phyloP scores from a whole-genome alignment of 2,113 vertebrate species.

The Oncorhynchus tshawytscha region DNA sequence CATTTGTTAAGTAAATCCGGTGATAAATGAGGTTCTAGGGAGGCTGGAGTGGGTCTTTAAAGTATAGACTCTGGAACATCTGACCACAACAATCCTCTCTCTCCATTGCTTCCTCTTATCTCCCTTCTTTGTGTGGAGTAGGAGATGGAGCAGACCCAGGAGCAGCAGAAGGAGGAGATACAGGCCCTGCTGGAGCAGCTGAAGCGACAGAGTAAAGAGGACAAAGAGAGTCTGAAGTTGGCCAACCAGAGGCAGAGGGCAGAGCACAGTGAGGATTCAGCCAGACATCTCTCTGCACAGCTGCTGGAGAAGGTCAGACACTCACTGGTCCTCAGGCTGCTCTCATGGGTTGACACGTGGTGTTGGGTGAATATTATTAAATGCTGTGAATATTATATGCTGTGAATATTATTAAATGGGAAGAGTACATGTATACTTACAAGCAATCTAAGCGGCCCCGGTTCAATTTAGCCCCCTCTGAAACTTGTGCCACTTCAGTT shows the following conservation, averaged over 20 bases:
- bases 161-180: conserved; percentile 75
- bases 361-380: background rate
- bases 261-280: conserved; percentile 74
- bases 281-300: conserved; percentile 70
- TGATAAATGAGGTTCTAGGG: no score
- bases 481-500: no score
- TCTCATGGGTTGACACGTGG: background rate
- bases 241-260: conserved; percentile 77
- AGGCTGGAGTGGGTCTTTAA: background rate
- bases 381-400: no score
- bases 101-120: no score
- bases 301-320: conserved; percentile 83
- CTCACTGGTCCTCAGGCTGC: background rate
- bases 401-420: no score
- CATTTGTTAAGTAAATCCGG: no score
- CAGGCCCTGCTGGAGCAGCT: conserved; percentile 72
- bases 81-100: background rate
- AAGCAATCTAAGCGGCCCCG: no score
- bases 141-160: conserved; percentile 78
- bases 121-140: conserved; percentile 46
- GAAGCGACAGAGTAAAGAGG: conserved; percentile 69
- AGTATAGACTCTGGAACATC: background rate
- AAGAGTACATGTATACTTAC: no score
- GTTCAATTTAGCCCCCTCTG: no score
- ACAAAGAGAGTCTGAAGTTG: conserved; percentile 75